phyloP scores from a whole-genome alignment of 2,113 vertebrate species.

The Boleophthalmus pectinirostris region DNA sequence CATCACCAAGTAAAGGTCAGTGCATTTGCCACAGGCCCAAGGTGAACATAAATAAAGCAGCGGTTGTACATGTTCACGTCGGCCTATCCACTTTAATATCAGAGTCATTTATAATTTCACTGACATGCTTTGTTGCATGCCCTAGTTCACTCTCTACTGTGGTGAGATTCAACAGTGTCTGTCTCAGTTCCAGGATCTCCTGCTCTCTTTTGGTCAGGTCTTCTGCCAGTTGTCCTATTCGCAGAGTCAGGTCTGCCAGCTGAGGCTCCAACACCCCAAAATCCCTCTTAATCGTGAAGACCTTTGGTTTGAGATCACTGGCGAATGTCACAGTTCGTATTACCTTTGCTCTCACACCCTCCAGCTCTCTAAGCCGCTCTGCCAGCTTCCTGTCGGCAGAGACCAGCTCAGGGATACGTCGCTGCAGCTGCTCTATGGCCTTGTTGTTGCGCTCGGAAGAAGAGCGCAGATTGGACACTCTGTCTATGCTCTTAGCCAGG shows the following conservation, averaged over 20 bases:
- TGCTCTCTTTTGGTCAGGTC: slow-evolving; percentile 79
- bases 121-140: slow-evolving; percentile 70
- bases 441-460: slow-evolving; percentile 79
- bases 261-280: slow-evolving; percentile 82
- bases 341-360: slow-evolving; percentile 86
- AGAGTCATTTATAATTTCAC: slow-evolving; percentile 70
- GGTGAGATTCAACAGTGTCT: slow-evolving; percentile 82
- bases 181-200: slow-evolving; percentile 82
- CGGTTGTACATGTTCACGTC: slow-evolving; percentile 22
- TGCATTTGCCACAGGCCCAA: background rate
- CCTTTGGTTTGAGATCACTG: slow-evolving; percentile 89
- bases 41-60: background rate
- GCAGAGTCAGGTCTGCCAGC: slow-evolving; percentile 84
- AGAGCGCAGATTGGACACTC: slow-evolving; percentile 79
- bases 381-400: slow-evolving; percentile 72
- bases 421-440: slow-evolving; percentile 75
- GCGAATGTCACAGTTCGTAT: slow-evolving; percentile 86
- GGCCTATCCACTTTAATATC: slow-evolving; percentile 23
- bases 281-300: slow-evolving; percentile 84
- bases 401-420: slow-evolving; percentile 77
- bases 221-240: slow-evolving; percentile 86
- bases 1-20: background rate
- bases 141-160: slow-evolving; percentile 72
- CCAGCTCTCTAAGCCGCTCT: slow-evolving; percentile 79
- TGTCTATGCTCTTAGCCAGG: slow-evolving; percentile 86